Percentiles rank a stretch among this genome's conserved stretches.
Evolutionary conservation across 2,797 vertebrate genomes (phyloP).

Genomic region (Sciurus carolinensis): DNA sequence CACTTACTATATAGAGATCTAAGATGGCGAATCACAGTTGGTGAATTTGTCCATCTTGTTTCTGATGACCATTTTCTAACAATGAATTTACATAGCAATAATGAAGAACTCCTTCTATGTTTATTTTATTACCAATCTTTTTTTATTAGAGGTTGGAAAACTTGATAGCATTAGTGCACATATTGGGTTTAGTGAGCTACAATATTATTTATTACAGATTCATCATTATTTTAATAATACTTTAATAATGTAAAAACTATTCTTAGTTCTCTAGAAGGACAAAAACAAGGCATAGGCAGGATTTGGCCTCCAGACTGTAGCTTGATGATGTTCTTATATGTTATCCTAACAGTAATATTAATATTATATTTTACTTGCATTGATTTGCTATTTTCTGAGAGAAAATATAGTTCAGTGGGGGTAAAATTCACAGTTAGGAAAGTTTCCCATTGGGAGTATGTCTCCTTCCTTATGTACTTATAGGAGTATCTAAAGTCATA

Average conservation of each 20-base stretch:
- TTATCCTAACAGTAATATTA: not conserved
- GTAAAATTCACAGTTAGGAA: not conserved
- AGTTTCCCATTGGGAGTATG: not conserved
- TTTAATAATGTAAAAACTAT: constrained; percentile 25
- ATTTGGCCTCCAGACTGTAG: not conserved
- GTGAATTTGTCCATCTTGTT: not conserved
- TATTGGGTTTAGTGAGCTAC: constrained; percentile 5
- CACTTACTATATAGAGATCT: not conserved
- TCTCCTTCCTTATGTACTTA: not conserved
- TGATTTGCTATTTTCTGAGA: constrained; percentile 29
- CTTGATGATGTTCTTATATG: not conserved
- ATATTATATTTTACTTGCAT: constrained; percentile 6
- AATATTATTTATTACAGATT: not conserved
- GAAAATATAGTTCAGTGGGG: not conserved
- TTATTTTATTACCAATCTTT: not conserved
- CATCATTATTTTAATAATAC: not conserved
- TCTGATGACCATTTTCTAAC: not conserved
- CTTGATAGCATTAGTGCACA: not conserved
- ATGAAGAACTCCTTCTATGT: not conserved
- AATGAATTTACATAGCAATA: not conserved
- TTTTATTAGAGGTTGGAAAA: constrained; percentile 1
- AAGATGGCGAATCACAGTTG: not conserved
- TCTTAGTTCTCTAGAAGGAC: not conserved
- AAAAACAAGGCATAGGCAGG: not conserved
- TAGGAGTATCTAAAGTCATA: not conserved